Evolutionary conservation across 2,797 vertebrate species (phyloP).

Genomic region (Orestias chungarensis): DNA sequence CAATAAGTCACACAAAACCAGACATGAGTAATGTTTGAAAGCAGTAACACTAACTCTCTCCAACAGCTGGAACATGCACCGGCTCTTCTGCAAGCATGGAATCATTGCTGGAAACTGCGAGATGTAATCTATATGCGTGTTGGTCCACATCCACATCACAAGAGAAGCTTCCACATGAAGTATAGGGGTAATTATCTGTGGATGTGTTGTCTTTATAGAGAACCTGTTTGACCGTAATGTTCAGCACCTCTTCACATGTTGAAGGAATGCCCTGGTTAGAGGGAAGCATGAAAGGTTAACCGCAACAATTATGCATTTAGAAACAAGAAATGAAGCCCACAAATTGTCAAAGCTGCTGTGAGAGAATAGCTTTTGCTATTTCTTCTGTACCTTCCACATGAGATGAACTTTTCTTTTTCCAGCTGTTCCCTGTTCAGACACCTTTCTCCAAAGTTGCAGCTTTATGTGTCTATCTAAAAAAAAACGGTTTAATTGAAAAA

Average conservation of each 20-base stretch:
- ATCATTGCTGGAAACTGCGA: conserved; percentile 36
- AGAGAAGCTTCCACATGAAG: conserved; percentile 10
- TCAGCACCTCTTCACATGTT: conserved; percentile 50
- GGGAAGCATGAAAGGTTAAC: not conserved
- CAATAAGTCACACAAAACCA: not conserved
- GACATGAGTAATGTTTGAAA: not conserved
- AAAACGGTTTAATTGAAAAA: not conserved
- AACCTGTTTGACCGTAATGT: conserved; percentile 25
- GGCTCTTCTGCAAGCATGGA: conserved; percentile 28
- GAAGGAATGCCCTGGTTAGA: conserved; percentile 55
- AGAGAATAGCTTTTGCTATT: not conserved
- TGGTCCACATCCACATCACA: conserved; percentile 51
- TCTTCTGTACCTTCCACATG: conserved; percentile 69
- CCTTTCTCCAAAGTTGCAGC: conserved; percentile 63
- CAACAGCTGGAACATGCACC: conserved; percentile 59
- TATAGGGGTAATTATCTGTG: not conserved
- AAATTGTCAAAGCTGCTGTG: not conserved
- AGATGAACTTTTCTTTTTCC: conserved; percentile 46
- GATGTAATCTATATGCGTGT: conserved; percentile 42
- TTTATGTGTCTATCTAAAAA: conserved; percentile 44
- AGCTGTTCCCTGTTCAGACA: conserved; percentile 15
- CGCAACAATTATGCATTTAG: not conserved
- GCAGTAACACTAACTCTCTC: conserved; percentile 60
- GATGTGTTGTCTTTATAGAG: not conserved
- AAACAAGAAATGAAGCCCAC: not conserved